Base-by-base conservation (phyloP, 2,888 invertebrate species). In the Synanthedon formicaeformis region DNA sequence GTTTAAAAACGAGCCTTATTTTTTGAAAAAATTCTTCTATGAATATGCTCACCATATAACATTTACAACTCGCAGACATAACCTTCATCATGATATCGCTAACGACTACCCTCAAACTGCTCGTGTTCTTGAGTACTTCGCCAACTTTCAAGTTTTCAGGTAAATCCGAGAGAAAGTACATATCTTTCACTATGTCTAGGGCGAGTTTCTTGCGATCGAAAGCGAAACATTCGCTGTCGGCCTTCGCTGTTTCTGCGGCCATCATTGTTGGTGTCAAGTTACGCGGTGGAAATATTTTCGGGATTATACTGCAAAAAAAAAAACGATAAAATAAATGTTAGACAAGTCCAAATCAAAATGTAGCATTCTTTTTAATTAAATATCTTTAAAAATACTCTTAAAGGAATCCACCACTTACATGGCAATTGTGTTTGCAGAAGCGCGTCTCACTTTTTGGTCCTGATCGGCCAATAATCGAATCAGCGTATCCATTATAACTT, bases 381-480 rank as follows among this genome's bases (percentile, higher is more conserved):
- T 27, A 27, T 27, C 27, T 1, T 27, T 8, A 27, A 6, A 27
- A 27, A 27, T 27, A n/a, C n/a, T n/a, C n/a, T n/a, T n/a, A n/a
- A n/a, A 27, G 0, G 8, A n/a, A n/a, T n/a, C n/a, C n/a, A n/a
- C 27, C 18, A 34, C 71, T 67, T 61, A 86, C 85, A 64, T 73
- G 0, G 81, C 65, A 45, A 96, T 88, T 3, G 93, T 89, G 50
- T 88, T 84, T 0, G 93, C 89, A 1, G 94, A 91, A 1, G 94
- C 92, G 55, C 89, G 89, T 55, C 96, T 87, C 1, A 96, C 94
- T 71, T 95, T 88, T 53, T 90, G 90, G 73, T 96, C 96, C 58
- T 92, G 92, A 73, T 95, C 95, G 5, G 89, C 89, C 1, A 96
- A 74, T 56, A 94, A 78, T 11, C 89, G 81, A 14, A 92, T 78